Evolutionary conservation across 37 sponge, comb jelly and placozoan genomes (phyloP).

Genomic region (Hormiphora californensis): DNA sequence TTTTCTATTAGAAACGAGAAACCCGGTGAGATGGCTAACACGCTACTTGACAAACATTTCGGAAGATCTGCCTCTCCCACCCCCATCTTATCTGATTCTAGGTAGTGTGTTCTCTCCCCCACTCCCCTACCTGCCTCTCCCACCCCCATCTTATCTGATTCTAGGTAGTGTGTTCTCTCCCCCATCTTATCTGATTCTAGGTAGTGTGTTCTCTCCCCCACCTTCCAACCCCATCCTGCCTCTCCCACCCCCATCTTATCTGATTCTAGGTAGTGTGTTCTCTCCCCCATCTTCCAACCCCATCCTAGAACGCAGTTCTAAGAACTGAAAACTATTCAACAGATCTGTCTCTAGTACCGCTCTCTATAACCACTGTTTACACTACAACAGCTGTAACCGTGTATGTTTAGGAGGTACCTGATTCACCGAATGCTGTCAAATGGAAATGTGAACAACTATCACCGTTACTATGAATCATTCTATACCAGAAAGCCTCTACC

Average conservation of each 20-base stretch:
- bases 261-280: conserved; percentile 11
- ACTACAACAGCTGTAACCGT: too few relatives aligned
- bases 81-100: conserved; percentile 23
- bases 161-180: background rate
- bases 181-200: too few relatives aligned
- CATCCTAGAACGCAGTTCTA: too few relatives aligned
- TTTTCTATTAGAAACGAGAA: background rate
- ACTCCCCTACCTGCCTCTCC: background rate
- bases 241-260: conserved; percentile 22
- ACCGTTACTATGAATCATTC: background rate
- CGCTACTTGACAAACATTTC: conserved; percentile 23
- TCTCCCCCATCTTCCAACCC: too few relatives aligned
- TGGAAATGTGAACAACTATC: background rate
- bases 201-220: too few relatives aligned
- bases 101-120: too few relatives aligned
- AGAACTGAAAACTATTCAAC: too few relatives aligned
- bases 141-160: conserved; percentile 29
- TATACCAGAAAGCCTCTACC: conserved; percentile 16
- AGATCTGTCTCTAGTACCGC: too few relatives aligned
- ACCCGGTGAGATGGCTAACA: background rate
- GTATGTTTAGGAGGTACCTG: background rate
- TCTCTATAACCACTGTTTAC: too few relatives aligned
- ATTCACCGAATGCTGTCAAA: background rate
- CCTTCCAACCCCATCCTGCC: too few relatives aligned
- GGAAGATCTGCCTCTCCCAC: conserved; percentile 14